These are phyloP conservation scores for Leptura quadrifasciata DNA, from an alignment of 2,888 invertebrate genomes.

Conservation along the genomic window DNA sequence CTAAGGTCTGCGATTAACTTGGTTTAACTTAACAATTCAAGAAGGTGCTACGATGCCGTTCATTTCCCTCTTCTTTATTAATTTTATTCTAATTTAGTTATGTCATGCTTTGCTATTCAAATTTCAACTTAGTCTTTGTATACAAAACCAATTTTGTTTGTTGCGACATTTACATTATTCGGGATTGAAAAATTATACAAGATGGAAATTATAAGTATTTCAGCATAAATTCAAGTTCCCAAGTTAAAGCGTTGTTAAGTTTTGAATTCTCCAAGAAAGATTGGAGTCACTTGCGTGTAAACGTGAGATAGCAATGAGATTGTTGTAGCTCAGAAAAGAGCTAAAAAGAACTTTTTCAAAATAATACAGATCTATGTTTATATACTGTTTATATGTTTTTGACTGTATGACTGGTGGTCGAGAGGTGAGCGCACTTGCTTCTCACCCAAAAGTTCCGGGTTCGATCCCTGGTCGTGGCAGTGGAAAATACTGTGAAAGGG, in stretches of 20 bases:
- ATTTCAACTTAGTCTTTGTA: constrained; percentile 50
- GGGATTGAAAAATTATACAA: constrained; percentile 54
- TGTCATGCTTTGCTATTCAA: constrained; percentile 51
- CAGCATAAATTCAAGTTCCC: constrained; percentile 35
- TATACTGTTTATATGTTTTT: too few relatives aligned
- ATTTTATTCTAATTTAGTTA: constrained; percentile 63
- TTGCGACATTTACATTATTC: constrained; percentile 48
- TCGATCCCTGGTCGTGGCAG: too few relatives aligned
- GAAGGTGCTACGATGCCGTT: constrained; percentile 53
- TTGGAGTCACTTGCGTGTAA: too few relatives aligned
- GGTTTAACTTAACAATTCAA: constrained; percentile 57
- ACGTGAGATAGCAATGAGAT: too few relatives aligned
- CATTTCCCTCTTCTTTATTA: constrained; percentile 59
- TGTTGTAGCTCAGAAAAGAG: too few relatives aligned
- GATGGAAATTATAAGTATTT: constrained; percentile 49
- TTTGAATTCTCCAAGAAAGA: too few relatives aligned
- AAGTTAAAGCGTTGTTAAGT: constrained; percentile 14
- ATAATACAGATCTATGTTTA: too few relatives aligned
- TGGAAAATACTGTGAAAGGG: too few relatives aligned
- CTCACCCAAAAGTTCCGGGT: too few relatives aligned
- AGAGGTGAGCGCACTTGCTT: too few relatives aligned
- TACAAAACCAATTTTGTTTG: constrained; percentile 52
- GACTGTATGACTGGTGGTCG: too few relatives aligned
- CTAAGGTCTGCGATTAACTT: constrained; percentile 58
- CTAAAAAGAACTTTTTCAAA: too few relatives aligned